These are phyloP conservation scores for Aleiodes leptofemur DNA, from an alignment of 2,888 invertebrate species.

Conservation along the genomic window DNA sequence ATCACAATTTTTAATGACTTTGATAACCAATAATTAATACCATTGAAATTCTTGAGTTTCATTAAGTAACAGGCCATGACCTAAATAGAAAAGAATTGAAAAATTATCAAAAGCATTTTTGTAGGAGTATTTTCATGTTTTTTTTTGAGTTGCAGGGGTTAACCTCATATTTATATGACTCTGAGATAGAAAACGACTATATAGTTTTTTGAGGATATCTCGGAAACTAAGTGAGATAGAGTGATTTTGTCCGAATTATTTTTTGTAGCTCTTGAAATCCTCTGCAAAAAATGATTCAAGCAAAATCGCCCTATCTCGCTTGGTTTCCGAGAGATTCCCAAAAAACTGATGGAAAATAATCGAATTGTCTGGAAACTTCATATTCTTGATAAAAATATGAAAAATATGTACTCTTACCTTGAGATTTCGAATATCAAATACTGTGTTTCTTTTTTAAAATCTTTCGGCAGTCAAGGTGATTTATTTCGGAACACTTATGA, in stretches of 20 bases:
- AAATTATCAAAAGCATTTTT: constrained; percentile 3
- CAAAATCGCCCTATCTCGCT: no score
- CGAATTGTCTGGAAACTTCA: not conserved
- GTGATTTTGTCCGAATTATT: no score
- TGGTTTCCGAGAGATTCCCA: no score
- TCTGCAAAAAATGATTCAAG: no score
- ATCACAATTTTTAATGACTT: constrained; percentile 29
- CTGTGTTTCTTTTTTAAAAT: constrained; percentile 7
- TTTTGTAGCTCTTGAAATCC: no score
- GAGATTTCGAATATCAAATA: not conserved
- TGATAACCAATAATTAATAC: constrained; percentile 34
- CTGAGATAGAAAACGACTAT: no score
- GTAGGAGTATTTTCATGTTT: not conserved
- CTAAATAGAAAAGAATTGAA: constrained; percentile 12
- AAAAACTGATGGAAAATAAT: no score
- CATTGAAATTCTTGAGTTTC: constrained; percentile 8
- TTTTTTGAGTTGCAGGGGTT: no score
- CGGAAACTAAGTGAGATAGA: no score
- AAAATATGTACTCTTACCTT: not conserved
- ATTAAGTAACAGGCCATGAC: constrained; percentile 47
- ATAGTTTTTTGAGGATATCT: no score
- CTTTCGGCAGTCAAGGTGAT: constrained; percentile 51
- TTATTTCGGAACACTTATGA: constrained; percentile 45
- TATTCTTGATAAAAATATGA: not conserved
- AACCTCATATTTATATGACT: no score